Conservation (phyloP, 1,140 invertebrate genomes). For the Musca domestica region DNA sequence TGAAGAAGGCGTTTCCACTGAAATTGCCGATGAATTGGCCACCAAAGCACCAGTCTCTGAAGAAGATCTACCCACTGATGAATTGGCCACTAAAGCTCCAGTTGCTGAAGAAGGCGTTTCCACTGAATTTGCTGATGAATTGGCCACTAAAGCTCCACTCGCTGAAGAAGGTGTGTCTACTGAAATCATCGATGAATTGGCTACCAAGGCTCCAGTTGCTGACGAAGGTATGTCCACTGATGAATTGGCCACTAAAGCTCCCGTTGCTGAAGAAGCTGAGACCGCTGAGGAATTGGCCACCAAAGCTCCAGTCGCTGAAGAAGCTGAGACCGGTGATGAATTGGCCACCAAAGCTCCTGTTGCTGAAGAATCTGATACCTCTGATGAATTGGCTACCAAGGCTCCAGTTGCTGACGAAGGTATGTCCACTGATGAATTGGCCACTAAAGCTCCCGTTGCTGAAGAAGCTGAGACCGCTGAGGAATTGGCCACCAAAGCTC, state of each 20-base stretch:
- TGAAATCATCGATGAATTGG: background rate
- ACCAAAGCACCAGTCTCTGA: background rate
- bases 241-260: constrained; percentile 4
- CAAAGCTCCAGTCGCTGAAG: background rate
- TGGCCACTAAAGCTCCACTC: background rate
- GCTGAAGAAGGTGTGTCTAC: background rate
- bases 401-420: constrained; percentile 19
- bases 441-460: background rate
- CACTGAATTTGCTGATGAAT: background rate
- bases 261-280: background rate
- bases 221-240: constrained; percentile 19
- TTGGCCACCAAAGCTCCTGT: background rate
- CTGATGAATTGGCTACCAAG: constrained; percentile 3
- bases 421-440: background rate
- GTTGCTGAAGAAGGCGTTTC: background rate
- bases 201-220: background rate
- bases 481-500: constrained; percentile 24
- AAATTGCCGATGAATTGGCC: background rate
- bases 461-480: background rate
- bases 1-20: background rate
- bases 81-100: background rate
- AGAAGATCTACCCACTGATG: background rate
- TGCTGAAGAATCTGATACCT: background rate
- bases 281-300: background rate
- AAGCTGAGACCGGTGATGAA: background rate